These are phyloP conservation scores for Rhynchotus rufescens DNA, from an alignment of 2,797 vertebrate genomes.

Conservation along the genomic window DNA sequence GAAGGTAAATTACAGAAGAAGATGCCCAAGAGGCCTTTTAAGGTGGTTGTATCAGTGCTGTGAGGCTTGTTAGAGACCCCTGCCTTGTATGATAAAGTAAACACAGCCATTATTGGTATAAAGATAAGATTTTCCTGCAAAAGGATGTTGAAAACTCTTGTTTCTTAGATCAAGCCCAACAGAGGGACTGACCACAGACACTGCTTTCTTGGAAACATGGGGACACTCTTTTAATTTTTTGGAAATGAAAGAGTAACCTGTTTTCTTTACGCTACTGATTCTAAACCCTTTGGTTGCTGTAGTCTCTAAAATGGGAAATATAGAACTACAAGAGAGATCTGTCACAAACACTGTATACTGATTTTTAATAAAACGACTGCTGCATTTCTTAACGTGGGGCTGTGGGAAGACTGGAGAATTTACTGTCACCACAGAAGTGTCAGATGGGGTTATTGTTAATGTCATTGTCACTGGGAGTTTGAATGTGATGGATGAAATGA, in stretches of 20 bases:
- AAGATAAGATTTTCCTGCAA: conserved; percentile 12
- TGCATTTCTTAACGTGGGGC: conserved; percentile 21
- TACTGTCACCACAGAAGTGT: not conserved
- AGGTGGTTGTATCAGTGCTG: not conserved
- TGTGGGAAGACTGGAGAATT: conserved; percentile 2
- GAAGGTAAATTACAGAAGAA: not conserved
- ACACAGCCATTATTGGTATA: not conserved
- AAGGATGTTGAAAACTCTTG: not conserved
- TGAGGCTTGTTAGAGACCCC: not conserved
- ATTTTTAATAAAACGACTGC: conserved; percentile 63
- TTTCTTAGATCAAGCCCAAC: conserved; percentile 11
- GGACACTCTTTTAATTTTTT: not conserved
- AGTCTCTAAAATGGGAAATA: conserved; percentile 11
- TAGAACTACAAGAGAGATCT: conserved; percentile 9
- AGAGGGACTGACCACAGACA: not conserved
- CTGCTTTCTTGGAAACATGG: not conserved
- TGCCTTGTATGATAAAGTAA: conserved; percentile 14
- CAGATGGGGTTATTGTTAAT: fast-evolving
- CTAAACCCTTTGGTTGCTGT: not conserved
- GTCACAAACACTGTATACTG: conserved; percentile 57
- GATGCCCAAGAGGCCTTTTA: not conserved
- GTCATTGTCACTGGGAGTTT: not conserved
- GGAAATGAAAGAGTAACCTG: not conserved
- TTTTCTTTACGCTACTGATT: conserved; percentile 51
- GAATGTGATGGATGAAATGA: not conserved